phyloP scores from a whole-genome alignment of 2,888 invertebrate species.

The Mystacides longicornis region DNA sequence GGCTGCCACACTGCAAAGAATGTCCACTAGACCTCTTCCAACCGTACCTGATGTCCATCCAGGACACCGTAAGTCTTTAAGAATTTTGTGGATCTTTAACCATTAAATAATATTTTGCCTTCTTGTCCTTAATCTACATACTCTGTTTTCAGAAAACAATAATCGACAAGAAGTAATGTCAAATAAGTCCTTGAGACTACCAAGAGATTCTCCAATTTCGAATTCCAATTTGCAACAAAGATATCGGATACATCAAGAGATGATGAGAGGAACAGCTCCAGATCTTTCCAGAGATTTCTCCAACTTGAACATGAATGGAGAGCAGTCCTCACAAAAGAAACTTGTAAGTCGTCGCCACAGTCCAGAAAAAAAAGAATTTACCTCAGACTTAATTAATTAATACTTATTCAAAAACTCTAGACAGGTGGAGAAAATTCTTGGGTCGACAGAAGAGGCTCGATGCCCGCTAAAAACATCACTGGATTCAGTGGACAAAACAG shows the following conservation, averaged over 20 bases:
- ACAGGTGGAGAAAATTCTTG: no score
- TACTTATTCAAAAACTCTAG: no score
- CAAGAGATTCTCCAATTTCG: constrained; percentile 8
- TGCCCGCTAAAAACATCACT: constrained; percentile 18
- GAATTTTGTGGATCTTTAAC: neutral
- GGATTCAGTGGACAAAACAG: constrained; percentile 21
- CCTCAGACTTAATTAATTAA: no score
- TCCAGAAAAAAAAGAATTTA: neutral
- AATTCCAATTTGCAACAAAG: constrained; percentile 42
- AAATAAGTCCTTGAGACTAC: neutral
- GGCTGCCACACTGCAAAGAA: constrained; percentile 22
- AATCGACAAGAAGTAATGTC: constrained; percentile 2
- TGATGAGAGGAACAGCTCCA: constrained; percentile 32
- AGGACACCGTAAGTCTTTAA: constrained; percentile 12
- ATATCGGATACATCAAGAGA: constrained; percentile 51
- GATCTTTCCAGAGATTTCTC: constrained; percentile 22
- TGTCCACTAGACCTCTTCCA: constrained; percentile 25
- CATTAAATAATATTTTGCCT: no score
- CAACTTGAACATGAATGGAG: constrained; percentile 13
- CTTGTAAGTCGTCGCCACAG: neutral
- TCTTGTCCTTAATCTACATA: no score
- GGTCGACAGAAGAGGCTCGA: constrained; percentile 15
- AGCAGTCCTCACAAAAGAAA: neutral
- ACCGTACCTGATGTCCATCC: constrained; percentile 23
- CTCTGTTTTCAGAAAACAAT: neutral